Conservation (phyloP, 2,888 invertebrate genomes). For the Thereva unica region DNA sequence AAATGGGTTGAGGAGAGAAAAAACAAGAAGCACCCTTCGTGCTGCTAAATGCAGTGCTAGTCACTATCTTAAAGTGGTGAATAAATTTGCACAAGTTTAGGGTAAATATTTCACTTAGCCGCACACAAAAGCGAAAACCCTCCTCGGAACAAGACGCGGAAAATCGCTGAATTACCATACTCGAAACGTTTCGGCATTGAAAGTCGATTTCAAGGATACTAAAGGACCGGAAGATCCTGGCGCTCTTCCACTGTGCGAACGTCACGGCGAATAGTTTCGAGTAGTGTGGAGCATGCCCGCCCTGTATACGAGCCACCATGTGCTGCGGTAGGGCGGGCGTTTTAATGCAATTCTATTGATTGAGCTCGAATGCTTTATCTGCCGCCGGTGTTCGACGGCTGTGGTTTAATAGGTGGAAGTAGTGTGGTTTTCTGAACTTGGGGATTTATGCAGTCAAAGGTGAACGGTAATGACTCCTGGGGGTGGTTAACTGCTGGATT, state of each 20-base stretch:
- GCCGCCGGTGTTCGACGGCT: background rate
- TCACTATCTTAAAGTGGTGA: constrained; percentile 12
- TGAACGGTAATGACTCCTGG: too few relatives aligned
- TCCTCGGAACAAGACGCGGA: constrained; percentile 12
- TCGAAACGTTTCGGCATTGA: constrained; percentile 4
- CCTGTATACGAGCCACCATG: too few relatives aligned
- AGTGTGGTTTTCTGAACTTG: background rate
- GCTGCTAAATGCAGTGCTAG: constrained; percentile 13
- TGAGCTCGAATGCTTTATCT: constrained; percentile 16
- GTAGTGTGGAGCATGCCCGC: too few relatives aligned
- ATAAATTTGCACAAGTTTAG: constrained; percentile 28
- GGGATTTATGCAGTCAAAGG: too few relatives aligned
- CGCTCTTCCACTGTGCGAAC: too few relatives aligned
- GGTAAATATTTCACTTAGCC: constrained; percentile 20
- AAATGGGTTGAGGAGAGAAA: background rate
- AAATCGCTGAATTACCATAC: constrained; percentile 11
- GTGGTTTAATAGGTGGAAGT: constrained; percentile 5
- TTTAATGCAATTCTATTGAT: constrained; percentile 30
- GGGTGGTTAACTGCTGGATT: too few relatives aligned
- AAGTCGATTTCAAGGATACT: constrained; percentile 20
- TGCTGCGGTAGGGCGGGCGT: too few relatives aligned
- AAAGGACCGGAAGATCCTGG: too few relatives aligned
- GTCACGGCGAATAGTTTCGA: too few relatives aligned
- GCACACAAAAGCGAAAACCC: background rate
- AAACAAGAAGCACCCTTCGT: constrained; percentile 9